These are phyloP conservation scores for Chelon labrosus DNA, from an alignment of 2,797 vertebrate species.

Conservation along the genomic window DNA sequence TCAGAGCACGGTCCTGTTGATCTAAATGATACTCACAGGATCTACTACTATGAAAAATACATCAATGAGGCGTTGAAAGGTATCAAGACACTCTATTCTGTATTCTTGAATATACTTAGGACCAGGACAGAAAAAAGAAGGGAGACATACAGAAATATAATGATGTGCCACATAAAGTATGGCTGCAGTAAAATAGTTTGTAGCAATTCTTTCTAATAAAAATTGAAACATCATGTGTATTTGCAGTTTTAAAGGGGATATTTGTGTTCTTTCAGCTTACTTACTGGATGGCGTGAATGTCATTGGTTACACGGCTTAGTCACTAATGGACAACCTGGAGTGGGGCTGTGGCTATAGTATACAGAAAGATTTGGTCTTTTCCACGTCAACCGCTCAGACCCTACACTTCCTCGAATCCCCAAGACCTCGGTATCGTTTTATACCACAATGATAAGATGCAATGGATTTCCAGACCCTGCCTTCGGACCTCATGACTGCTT, in stretches of 20 bases:
- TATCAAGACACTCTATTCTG: conserved; percentile 51
- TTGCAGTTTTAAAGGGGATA: not conserved
- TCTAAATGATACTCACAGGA: conserved; percentile 87
- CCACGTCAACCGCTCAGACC: conserved; percentile 89
- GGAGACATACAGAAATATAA: not conserved
- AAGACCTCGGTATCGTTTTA: conserved; percentile 88
- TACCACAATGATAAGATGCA: conserved; percentile 88
- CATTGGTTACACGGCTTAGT: conserved; percentile 93
- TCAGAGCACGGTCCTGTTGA: conserved; percentile 86
- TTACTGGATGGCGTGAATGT: conserved; percentile 88
- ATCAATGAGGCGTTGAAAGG: conserved; percentile 95
- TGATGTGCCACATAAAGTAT: too few species aligned
- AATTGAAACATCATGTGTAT: not conserved
- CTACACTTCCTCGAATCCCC: conserved; percentile 85
- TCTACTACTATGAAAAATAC: conserved; percentile 89
- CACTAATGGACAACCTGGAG: conserved; percentile 95
- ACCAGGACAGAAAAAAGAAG: not conserved
- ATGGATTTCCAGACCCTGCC: conserved; percentile 91
- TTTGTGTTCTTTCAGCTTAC: conserved; percentile 67
- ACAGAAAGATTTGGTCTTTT: conserved; percentile 92
- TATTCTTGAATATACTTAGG: not conserved
- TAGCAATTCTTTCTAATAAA: not conserved
- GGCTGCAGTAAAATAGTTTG: not conserved
- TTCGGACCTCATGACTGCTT: conserved; percentile 85
- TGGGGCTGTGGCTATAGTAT: conserved; percentile 92